Evolutionary conservation across 2,888 invertebrate genomes (phyloP).

Genomic region (Phaonia tiefii): DNA sequence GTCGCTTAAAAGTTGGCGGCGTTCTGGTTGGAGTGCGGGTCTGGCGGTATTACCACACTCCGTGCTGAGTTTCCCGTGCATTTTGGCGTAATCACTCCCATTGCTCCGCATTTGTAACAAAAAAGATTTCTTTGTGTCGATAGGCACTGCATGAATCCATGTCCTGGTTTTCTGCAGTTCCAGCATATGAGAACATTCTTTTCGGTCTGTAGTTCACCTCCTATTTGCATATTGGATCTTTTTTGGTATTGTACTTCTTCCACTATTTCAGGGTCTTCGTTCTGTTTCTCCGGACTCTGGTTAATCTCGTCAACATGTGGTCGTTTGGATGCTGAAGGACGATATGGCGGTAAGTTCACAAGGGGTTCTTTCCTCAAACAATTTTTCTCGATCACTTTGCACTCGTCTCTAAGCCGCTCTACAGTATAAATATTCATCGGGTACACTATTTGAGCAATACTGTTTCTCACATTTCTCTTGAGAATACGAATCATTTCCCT

Average conservation of each 20-base stretch:
- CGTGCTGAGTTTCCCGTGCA: background rate
- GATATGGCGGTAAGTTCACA: too few relatives aligned
- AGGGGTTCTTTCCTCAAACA: background rate
- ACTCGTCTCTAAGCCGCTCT: background rate
- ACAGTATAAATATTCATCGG: background rate
- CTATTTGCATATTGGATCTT: too few relatives aligned
- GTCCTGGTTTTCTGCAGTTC: background rate
- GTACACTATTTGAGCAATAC: background rate
- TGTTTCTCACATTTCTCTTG: background rate
- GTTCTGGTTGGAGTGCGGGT: background rate
- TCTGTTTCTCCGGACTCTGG: too few relatives aligned
- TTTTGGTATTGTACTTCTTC: too few relatives aligned
- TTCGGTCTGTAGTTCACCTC: too few relatives aligned
- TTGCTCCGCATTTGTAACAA: slow-evolving; percentile 25
- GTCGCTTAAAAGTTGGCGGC: too few relatives aligned
- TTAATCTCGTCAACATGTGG: too few relatives aligned
- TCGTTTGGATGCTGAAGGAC: too few relatives aligned
- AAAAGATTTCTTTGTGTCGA: background rate
- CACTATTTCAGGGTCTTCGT: too few relatives aligned
- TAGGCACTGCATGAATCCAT: background rate
- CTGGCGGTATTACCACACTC: background rate
- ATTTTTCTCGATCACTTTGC: background rate
- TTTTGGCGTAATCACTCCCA: slow-evolving; percentile 1
- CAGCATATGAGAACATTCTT: too few relatives aligned
- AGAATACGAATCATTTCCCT: background rate